Conservation (phyloP, 2,888 invertebrate genomes). For the Eilema caniola region DNA sequence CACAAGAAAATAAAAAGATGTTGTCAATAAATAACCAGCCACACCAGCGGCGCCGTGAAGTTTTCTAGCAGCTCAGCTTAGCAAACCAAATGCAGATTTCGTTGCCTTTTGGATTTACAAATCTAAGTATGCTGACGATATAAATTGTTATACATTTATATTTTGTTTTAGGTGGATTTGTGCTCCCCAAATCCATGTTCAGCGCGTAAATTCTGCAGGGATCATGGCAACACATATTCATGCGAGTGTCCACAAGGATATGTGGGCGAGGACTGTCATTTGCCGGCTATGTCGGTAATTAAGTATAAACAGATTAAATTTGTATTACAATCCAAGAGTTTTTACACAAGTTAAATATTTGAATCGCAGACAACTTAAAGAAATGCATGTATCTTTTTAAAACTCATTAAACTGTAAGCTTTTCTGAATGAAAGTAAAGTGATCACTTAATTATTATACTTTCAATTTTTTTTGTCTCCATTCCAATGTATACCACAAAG, state of each 20-base stretch:
- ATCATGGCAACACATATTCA: slow-evolving; percentile 91
- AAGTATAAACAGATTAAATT: slow-evolving; percentile 7
- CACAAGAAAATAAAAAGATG: no score
- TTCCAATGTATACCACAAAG: no score
- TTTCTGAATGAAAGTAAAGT: background rate
- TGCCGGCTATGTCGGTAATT: slow-evolving; percentile 89
- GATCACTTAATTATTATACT: no score
- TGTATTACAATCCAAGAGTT: background rate
- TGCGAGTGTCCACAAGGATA: slow-evolving; percentile 92
- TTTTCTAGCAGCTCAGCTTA: background rate
- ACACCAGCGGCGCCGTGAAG: background rate
- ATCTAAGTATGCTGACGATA: background rate
- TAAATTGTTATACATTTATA: background rate
- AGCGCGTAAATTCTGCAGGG: slow-evolving; percentile 89
- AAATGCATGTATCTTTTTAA: background rate
- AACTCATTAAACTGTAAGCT: background rate
- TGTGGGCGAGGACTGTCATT: slow-evolving; percentile 90
- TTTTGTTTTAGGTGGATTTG: slow-evolving; percentile 87
- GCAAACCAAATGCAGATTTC: background rate
- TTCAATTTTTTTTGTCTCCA: no score
- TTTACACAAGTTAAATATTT: background rate
- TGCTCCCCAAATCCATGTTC: slow-evolving; percentile 91
- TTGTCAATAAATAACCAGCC: background rate
- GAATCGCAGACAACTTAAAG: background rate
- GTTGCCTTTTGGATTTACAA: background rate